Evolutionary conservation across 2,888 invertebrate species (phyloP), one percentile per base, ranked within the genome.

Genomic region (Aelia acuminata): DNA sequence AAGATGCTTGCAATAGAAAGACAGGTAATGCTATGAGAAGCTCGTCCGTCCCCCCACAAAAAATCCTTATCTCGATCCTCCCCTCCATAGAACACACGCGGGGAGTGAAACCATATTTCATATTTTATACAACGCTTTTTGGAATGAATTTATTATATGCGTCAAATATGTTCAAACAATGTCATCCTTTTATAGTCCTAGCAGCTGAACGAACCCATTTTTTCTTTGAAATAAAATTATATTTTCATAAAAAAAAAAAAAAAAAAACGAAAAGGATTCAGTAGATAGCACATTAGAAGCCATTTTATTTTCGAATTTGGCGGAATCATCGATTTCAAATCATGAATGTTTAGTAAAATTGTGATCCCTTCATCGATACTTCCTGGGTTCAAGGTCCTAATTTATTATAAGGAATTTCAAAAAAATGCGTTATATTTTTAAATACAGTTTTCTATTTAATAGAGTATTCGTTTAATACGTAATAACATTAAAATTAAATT

Each of bases 21-120:
- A 89, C 89, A 89, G 89, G 89, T 89, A 89, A 89, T 86, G 88
- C 89, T 88, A 88, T 89, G 89, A 87, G 87, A 85, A 85, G 88
- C 88, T 85, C 89, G 53, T 63, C 47, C 63, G 75, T 80, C 75
- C 89, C 80, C 88, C 88, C 89, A 87, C 63, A 89, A 89, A 88
- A 89, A 89, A 88, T 87, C 88, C 89, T 89, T 89, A 89, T 89
- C 89, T 89, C 15, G 18, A 63, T 31, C 86, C 50, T 26, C 85
- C 88, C 89, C 84, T 35, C 85, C 70, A 39, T 26, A 43, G 4
- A 43, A 26, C 10, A 4, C 47, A 43, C 57, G 8, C 43, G 13
- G 48, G 20, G 48, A 47, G 26, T 22, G 26, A 47, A 43, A 35
- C 70, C 87, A 87, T 87, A 87, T 70, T 87, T 87, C 70, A 80